Conservation (phyloP, 35 echinoderm and acorn worm genomes). For the Lytechinus pictus region DNA sequence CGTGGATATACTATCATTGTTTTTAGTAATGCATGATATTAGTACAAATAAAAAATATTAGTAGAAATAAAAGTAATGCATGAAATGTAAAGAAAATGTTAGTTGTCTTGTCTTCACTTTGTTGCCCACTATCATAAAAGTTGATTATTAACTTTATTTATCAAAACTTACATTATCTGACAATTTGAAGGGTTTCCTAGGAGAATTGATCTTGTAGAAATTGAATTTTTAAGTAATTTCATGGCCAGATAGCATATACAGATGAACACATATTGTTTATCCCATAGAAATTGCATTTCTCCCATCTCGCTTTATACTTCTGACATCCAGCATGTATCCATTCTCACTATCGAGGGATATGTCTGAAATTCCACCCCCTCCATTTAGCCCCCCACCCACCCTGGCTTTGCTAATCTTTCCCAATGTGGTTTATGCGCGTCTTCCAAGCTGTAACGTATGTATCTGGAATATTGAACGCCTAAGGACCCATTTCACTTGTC, state of each 20-base stretch:
- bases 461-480: slow-evolving; percentile 39
- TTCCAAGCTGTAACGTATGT: slow-evolving; percentile 34
- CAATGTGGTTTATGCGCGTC: neutral
- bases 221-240: too few species aligned
- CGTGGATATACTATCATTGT: neutral
- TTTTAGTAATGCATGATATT: too few species aligned
- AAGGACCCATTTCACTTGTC: slow-evolving; percentile 14
- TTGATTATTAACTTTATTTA: too few species aligned
- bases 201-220: too few species aligned
- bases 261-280: neutral
- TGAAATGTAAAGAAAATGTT: neutral
- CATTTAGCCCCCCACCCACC: neutral
- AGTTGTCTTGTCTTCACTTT: too few species aligned
- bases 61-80: neutral
- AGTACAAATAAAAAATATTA: neutral
- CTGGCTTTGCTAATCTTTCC: neutral
- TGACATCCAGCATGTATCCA: neutral
- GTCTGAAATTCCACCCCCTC: neutral
- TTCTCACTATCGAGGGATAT: neutral
- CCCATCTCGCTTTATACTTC: neutral
- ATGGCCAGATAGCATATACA: neutral
- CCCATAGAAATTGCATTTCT: neutral
- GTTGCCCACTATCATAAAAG: too few species aligned
- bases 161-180: too few species aligned
- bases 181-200: too few species aligned